Conservation (phyloP, 2,113 vertebrate genomes). For the Seriola quinqueradiata region DNA sequence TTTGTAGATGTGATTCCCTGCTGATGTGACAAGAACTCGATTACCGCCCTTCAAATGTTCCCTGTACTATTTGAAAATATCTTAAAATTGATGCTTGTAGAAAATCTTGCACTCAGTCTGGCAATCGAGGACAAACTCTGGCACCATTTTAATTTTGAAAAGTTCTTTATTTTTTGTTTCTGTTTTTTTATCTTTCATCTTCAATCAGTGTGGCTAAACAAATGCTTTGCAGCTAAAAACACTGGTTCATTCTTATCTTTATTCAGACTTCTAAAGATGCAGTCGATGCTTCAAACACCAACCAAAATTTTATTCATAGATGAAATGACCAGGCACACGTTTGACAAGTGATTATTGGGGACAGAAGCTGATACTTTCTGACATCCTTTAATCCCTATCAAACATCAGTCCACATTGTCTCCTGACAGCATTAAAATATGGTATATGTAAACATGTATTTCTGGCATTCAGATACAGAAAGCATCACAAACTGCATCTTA, state of each 20-base stretch:
- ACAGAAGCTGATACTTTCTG: neutral
- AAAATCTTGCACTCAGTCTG: slow-evolving; percentile 5
- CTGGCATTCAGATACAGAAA: neutral
- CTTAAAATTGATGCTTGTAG: neutral
- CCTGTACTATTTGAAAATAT: neutral
- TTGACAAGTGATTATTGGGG: neutral
- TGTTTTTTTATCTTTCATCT: neutral
- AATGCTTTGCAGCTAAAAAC: neutral
- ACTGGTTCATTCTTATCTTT: slow-evolving; percentile 1
- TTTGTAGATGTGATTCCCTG: neutral
- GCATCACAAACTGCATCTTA: neutral
- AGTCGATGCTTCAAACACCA: neutral
- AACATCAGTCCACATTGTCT: neutral
- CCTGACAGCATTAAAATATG: neutral
- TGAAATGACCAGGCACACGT: neutral
- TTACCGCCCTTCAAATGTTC: neutral
- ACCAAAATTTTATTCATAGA: neutral
- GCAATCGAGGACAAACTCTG: neutral
- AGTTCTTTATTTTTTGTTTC: neutral
- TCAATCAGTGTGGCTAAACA: neutral
- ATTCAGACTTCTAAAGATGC: neutral
- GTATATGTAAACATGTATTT: neutral
- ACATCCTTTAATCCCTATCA: too few species aligned
- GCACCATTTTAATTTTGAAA: neutral
- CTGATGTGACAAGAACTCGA: neutral